Base-by-base conservation (phyloP, 2,113 vertebrate species). In the Pyxicephalus adspersus region DNA sequence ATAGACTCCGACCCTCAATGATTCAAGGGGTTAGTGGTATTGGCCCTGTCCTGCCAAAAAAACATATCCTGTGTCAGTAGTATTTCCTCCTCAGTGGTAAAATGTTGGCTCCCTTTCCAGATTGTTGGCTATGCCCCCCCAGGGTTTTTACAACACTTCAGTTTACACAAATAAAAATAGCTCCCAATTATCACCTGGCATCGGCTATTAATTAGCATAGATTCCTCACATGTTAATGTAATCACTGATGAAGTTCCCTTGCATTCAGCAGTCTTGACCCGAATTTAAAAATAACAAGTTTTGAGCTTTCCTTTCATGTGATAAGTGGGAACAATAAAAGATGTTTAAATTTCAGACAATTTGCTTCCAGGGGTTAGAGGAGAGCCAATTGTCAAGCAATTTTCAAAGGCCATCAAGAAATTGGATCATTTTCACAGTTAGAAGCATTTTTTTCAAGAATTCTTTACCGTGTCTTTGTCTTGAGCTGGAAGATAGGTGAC, bases 341-440 rank as follows among this genome's bases (percentile, higher is more conserved):
- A 64, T 64, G 58, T 77, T 65, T 28, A 77, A 54, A 64, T 73
- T 64, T 81, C 58, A 18, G 66, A 71, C 79, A 67, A 67, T 67
- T 78, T 64, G 17, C 26, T 74, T 60, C n/a, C 22, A 8, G 31
- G 66, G 68, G 68, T 65, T 25, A 72, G 57, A 57, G 16, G 50
- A 28, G 45, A 38, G 22, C 58, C 80, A 74, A 82, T 82, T 75
- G 63, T 45, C 22, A 31, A 75, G 80, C 68, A 74, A 75, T 82
- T 82, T 74, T 66, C 80, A 82, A 75, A 82, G 61, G 45, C 70
- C 63, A 75, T 82, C 70, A 82, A 82, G 68, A 66, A 38, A 45
- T 54, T 25, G 63, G 64, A 75, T 66, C 80, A 82, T 82, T 82
- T 82, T 82, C 80, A 75, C 80, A 82, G 80, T 60, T 17, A 57